Evolutionary conservation across 2,113 vertebrate genomes (phyloP), one percentile per base, ranked within the genome.

Genomic region (Leucopsar rothschildi): DNA sequence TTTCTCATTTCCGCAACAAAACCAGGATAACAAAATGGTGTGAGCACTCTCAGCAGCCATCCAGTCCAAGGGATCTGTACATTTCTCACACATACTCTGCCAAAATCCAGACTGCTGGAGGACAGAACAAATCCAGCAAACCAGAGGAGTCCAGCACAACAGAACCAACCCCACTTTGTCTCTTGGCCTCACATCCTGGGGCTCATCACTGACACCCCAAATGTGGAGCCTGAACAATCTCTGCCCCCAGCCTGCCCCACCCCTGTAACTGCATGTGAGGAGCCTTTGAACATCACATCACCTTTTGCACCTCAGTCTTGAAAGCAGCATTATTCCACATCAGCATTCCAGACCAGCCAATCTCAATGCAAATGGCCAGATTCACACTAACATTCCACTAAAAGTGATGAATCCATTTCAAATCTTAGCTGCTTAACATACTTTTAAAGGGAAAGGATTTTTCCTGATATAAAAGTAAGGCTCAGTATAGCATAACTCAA

Each of bases 31-130:
- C n/a, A 53, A 69, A 37, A 68, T 12, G 17, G 39, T 5, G 14
- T 3, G 12, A 82, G 31, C 20, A 7, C 29, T 55, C 45, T 55
- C 61, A 47, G 56, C 56, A 81, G 50, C 68, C 82, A 59, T 1
- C 40, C 89, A 42, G 8, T 6, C 52, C 0, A 0, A 14, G 25
- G 25, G 33, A 75, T 20, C 29, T 27, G 28, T 1, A 10, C 39
- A 1, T 21, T 66, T 27, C 64, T 84, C 55, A 42, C 3, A 0
- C 0, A 0, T 4, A 3, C 15, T 35, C 77, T 49, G 39, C 37
- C 65, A 29, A 64, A 71, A 31, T 44, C 86, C 45, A 1, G 4
- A 64, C 0, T 45, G 56, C 61, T 22, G 3, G 2, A 55, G 69
- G 18, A 33, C 56, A 44, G 10, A 64, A 64, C 10, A 55, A 65